phyloP scores from a whole-genome alignment of 2,888 invertebrate genomes.

The Lepetodrilus schrolli region DNA sequence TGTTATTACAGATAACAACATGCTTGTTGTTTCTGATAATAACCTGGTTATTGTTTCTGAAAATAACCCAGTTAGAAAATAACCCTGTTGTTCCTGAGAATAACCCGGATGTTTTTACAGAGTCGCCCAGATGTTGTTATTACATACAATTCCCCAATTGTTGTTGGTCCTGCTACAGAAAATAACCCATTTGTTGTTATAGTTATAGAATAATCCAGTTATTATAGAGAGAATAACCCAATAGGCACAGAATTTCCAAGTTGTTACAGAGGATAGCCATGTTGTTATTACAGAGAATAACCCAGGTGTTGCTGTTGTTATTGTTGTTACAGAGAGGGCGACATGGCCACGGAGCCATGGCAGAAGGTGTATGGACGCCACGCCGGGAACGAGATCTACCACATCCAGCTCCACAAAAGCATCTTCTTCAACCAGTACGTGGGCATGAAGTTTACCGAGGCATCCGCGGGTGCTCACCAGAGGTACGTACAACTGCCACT shows the following conservation, averaged over 20 bases:
- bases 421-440: slow-evolving; percentile 98
- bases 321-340: slow-evolving; percentile 85
- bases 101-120: too few relatives aligned
- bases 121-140: too few relatives aligned
- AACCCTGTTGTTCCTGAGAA: too few relatives aligned
- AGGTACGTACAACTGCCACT: too few relatives aligned
- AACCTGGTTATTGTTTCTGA: too few relatives aligned
- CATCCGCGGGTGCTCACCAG: slow-evolving; percentile 98
- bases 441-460: slow-evolving; percentile 98
- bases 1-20: too few relatives aligned
- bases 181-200: too few relatives aligned
- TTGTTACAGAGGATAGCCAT: not conserved
- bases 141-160: too few relatives aligned
- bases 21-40: too few relatives aligned
- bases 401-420: slow-evolving; percentile 94
- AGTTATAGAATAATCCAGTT: not conserved
- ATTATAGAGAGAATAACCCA: not conserved
- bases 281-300: not conserved
- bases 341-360: slow-evolving; percentile 96
- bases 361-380: slow-evolving; percentile 97
- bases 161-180: too few relatives aligned
- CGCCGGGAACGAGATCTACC: slow-evolving; percentile 99
- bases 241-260: not conserved
- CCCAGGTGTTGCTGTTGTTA: not conserved
- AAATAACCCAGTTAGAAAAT: too few relatives aligned